Percentiles rank a stretch among this genome's conserved stretches.
Evolutionary conservation across 2,113 vertebrate species (phyloP).

Genomic region (Salvelinus sp.): DNA sequence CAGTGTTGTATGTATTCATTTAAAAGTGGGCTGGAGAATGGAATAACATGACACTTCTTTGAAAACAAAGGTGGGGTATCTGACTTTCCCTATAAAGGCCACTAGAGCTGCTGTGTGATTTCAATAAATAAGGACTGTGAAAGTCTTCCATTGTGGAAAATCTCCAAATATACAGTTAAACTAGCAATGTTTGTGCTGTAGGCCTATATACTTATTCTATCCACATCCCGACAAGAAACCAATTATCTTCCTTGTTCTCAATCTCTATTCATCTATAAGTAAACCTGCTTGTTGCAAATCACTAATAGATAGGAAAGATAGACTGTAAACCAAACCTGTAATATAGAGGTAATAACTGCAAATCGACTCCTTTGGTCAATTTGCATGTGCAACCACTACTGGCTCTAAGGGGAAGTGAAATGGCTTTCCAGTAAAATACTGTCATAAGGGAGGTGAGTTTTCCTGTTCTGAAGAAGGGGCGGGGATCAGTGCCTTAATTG

Average conservation of each 20-base stretch:
- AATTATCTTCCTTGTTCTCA: background rate
- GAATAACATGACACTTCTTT: background rate
- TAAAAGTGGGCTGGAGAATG: background rate
- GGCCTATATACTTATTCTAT: slow-evolving; percentile 1
- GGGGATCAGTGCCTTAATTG: slow-evolving; percentile 5
- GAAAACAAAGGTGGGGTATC: background rate
- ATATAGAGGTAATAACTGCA: background rate
- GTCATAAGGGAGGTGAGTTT: background rate
- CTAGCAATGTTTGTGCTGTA: background rate
- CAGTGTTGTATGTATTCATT: background rate
- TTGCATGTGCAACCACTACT: background rate
- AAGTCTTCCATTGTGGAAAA: background rate
- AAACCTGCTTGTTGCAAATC: background rate
- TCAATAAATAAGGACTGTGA: background rate
- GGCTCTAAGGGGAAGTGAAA: background rate
- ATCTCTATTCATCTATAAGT: background rate
- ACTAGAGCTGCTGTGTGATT: background rate
- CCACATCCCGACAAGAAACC: background rate
- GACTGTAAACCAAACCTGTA: background rate
- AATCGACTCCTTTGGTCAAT: background rate
- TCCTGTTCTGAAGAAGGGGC: background rate
- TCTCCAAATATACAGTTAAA: background rate
- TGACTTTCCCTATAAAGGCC: background rate
- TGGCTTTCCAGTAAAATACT: background rate
- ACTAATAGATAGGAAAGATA: background rate